phyloP scores from a whole-genome alignment of 2,797 vertebrate genomes.

The Squalus acanthias region DNA sequence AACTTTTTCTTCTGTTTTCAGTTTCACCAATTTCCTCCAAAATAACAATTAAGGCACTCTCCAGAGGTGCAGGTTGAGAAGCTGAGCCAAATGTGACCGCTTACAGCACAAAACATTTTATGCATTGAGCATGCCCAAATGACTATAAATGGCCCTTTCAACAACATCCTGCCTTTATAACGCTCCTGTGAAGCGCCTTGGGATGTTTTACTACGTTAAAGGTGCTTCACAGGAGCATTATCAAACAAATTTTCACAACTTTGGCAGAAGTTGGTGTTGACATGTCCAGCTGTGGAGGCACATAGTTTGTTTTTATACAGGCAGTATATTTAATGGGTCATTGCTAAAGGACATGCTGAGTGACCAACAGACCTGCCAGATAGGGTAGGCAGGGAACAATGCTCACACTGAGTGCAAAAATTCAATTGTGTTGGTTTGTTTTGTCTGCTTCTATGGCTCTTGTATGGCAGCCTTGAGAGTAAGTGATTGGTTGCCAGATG shows the following conservation, averaged over 20 bases:
- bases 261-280: neutral
- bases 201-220: too few relatives aligned
- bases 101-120: neutral
- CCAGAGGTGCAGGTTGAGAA: neutral
- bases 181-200: too few relatives aligned
- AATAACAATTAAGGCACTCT: neutral
- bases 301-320: neutral
- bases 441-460: neutral
- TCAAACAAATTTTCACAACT: neutral
- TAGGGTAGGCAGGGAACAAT: neutral
- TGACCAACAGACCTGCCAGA: neutral
- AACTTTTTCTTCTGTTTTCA: too few relatives aligned
- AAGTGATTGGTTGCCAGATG: neutral
- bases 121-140: neutral
- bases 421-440: neutral
- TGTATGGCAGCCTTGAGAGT: neutral
- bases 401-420: neutral
- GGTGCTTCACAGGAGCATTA: too few relatives aligned
- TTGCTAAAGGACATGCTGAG: neutral
- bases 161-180: too few relatives aligned
- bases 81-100: neutral
- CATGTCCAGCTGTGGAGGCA: neutral
- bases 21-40: too few relatives aligned
- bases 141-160: neutral
- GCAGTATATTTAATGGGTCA: neutral